phyloP scores from a whole-genome alignment of 2,113 vertebrate species.

The Oreochromis spilurus region DNA sequence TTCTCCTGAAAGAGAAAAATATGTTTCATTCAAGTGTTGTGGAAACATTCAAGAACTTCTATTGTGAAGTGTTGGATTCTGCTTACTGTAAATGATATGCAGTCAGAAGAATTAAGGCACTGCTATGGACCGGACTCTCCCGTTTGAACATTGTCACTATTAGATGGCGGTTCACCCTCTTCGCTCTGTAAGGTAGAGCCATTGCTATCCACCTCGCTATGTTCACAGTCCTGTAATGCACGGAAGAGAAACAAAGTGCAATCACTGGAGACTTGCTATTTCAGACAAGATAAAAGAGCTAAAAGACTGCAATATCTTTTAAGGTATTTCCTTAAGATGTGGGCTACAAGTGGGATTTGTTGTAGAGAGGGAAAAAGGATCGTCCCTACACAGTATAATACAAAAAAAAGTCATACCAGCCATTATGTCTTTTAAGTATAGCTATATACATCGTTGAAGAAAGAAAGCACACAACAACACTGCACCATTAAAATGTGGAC shows the following conservation, averaged over 20 bases:
- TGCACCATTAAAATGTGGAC: not conserved
- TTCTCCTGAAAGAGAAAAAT: constrained; percentile 31
- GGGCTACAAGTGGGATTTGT: not conserved
- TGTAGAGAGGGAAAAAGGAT: not conserved
- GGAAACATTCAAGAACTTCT: not conserved
- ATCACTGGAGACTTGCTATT: not conserved
- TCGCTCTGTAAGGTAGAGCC: not conserved
- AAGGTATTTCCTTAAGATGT: not conserved
- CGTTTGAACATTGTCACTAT: constrained; percentile 1
- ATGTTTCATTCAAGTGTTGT: not conserved
- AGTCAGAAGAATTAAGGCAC: constrained; percentile 25
- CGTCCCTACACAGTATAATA: not conserved
- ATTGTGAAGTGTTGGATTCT: not conserved
- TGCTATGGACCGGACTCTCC: constrained; percentile 27
- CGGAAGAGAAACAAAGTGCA: not conserved
- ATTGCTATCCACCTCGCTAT: not conserved
- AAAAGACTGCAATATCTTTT: not conserved
- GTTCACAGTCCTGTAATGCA: constrained; percentile 46
- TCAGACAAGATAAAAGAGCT: not conserved
- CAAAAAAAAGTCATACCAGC: not conserved
- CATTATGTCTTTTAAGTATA: not conserved
- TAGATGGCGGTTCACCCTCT: not conserved
- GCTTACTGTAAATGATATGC: constrained; percentile 52
- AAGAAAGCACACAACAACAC: not conserved
- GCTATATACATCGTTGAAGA: not conserved